Percentiles rank a stretch among this genome's conserved stretches.
phyloP scores from a whole-genome alignment of 2,113 vertebrate genomes.

The Gambusia holbrooki region DNA sequence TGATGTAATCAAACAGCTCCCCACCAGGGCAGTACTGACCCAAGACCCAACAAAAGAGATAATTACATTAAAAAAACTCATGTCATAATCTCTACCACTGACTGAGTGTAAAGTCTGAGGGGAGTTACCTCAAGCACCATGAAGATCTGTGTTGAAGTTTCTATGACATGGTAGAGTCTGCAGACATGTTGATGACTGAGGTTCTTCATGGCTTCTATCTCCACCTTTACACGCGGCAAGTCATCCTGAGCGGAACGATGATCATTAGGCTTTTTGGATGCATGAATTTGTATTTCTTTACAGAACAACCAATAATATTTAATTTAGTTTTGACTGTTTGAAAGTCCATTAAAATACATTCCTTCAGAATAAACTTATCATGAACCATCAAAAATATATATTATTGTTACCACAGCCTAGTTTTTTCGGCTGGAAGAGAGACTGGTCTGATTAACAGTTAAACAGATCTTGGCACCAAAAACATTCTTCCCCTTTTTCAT shows the following conservation, averaged over 20 bases:
- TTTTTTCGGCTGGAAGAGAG: no score
- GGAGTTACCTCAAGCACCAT: slow-evolving; percentile 90
- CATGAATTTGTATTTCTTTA: background rate
- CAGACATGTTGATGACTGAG: slow-evolving; percentile 94
- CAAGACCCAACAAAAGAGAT: background rate
- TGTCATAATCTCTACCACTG: background rate
- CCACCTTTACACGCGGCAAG: slow-evolving; percentile 89
- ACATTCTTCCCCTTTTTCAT: no score
- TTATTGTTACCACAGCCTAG: no score
- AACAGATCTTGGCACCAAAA: no score
- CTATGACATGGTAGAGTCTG: slow-evolving; percentile 91
- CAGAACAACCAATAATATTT: background rate
- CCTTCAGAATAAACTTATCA: no score
- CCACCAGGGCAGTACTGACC: slow-evolving; percentile 93
- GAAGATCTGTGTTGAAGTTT: slow-evolving; percentile 91
- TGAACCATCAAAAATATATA: no score
- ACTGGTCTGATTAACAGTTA: no score
- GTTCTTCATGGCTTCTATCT: slow-evolving; percentile 95
- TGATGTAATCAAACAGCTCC: slow-evolving; percentile 95
- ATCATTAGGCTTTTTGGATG: background rate
- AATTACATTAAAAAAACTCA: background rate
- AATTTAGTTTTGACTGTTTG: background rate
- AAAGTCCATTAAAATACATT: no score
- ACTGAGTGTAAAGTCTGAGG: background rate
- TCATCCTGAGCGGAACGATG: slow-evolving; percentile 81